Evolutionary conservation across 37 sponge, comb jelly and placozoan genomes (phyloP), one percentile per base, ranked within the genome.

Genomic region (Geodia barretti): DNA sequence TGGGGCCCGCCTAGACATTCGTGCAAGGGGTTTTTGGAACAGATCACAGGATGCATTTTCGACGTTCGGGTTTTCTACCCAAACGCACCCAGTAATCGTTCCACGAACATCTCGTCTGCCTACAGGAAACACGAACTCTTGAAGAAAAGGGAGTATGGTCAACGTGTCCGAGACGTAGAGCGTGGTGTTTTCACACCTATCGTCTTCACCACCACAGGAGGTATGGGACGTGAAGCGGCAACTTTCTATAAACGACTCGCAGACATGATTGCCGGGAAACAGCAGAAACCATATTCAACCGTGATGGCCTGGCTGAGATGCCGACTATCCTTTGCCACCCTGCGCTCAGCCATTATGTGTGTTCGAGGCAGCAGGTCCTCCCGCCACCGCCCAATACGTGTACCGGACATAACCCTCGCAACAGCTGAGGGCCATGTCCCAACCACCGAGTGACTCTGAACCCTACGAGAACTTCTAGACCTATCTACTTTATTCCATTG

Each of bases 61-160:
- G 74, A 73, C 58, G 54, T 73, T 23, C 38, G 54, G 42, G 29
- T 73, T 25, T 73, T 73, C 29, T 24, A 73, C 58, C 74, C 74
- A 39, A 73, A 73, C 9, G 54, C 74, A 41, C 29, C 39, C 23
- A 42, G 54, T 26, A 38, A 39, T 7, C 28, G 74, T 24, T 21
- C 39, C 74, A 43, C 20, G 19, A 28, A 23, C 42, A 39, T 73
- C 54, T 24, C 74, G 23, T 25, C 74, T 2, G 23, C 4, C 3
- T 73, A 73, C 25, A 3, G 58, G 9, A 39, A 37, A 30, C 54
- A 73, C 41, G 74, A 73, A 9, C 26, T 17, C 3, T 25, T 28
- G 1, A 73, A 73, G 54, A 73, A 41, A 37, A 43, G 54, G 3
- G 54, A 73, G 74, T 73, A 73, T 39, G 74, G 29, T 23, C 47